Evolutionary conservation across 2,797 vertebrate genomes (phyloP), one percentile per base, ranked within the genome.

Genomic region (Sebastes nivosus): DNA sequence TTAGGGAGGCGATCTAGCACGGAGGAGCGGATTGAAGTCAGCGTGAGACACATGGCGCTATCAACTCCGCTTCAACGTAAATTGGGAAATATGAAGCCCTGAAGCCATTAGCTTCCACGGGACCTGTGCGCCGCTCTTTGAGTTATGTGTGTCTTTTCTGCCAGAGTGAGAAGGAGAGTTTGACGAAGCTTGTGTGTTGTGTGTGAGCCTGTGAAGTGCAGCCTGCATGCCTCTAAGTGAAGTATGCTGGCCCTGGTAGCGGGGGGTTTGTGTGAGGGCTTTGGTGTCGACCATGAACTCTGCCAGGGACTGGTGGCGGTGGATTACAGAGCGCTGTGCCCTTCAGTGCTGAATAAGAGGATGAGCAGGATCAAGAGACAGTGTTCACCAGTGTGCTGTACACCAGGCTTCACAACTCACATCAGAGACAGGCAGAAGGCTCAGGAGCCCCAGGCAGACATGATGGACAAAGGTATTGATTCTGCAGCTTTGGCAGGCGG

Each of bases 281-380:
- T 89, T 89, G 85, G 81, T 85, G 90, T 85, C 2, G 72, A 81
- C 88, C 84, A 63, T 74, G 69, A 85, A 83, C 89, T 81, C 83
- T 91, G 88, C 82, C 77, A 89, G 83, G 18, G 75, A 77, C 73
- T 79, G 68, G 76, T 79, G 72, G 77, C 67, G 46, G 80, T 68
- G 83, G 88, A 91, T 92, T 84, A 93, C 75, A 89, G 77, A 87
- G 85, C 90, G 67, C 1, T 24, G 69, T 88, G 86, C 88, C 87
- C 86, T 92, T 89, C 86, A 67, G 87, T 77, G 85, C 77, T 89
- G 88, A 90, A 89, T 88, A 89, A 87, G 88, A 92, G 87, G 90
- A 88, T 90, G 84, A 85, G 73, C 71, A 79, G 92, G 87, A 93
- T 88, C 84, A 92, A 91, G 84, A 91, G 82, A 70, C 75, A 8